These are phyloP conservation scores for Lasius platythorax DNA, from an alignment of 2,888 invertebrate species.

Conservation along the genomic window DNA sequence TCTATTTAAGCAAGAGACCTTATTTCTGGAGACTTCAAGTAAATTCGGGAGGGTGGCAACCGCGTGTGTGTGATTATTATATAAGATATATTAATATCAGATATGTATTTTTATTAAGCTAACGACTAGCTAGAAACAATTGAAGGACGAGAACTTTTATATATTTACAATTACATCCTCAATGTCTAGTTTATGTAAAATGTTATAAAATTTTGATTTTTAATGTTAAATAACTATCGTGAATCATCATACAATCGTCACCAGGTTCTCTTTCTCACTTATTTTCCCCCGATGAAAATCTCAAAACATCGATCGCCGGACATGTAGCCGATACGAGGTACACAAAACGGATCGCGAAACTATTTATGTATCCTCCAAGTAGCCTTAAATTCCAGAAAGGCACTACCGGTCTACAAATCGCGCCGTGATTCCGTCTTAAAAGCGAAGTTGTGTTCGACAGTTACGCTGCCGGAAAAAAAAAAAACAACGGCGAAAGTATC, in stretches of 20 bases:
- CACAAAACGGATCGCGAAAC: constrained; percentile 24
- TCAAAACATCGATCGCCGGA: constrained; percentile 12
- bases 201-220: background rate
- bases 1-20: background rate
- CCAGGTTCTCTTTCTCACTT: background rate
- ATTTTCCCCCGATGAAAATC: constrained; percentile 31
- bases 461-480: constrained; percentile 59
- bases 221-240: background rate
- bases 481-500: constrained; percentile 70
- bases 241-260: background rate
- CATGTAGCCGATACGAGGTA: constrained; percentile 3
- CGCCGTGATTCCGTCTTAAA: constrained; percentile 66
- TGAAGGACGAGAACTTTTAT: background rate
- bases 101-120: background rate
- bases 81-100: constrained; percentile 19
- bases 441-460: constrained; percentile 77
- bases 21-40: background rate
- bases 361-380: background rate
- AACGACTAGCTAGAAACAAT: background rate
- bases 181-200: background rate
- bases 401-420: constrained; percentile 46
- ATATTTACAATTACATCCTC: constrained; percentile 1
- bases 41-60: background rate
- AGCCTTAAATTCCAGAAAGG: constrained; percentile 52
- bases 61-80: background rate